Percentiles rank a stretch among this genome's conserved stretches.
These are phyloP conservation scores for Stenodema calcarata DNA, from an alignment of 2,888 invertebrate species.

Conservation along the genomic window DNA sequence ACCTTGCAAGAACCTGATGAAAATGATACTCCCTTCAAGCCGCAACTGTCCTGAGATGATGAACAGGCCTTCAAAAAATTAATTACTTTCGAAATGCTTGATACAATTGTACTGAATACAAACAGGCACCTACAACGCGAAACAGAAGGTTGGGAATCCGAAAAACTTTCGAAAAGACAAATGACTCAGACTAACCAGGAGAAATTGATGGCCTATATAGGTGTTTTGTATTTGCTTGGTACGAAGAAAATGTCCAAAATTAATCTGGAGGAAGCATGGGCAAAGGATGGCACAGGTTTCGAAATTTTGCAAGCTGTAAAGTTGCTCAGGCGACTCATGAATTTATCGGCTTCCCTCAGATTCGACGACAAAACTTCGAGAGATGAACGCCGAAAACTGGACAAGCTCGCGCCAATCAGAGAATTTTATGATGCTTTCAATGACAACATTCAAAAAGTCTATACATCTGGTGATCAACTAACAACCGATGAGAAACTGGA, in stretches of 20 bases:
- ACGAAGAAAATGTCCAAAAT: neutral
- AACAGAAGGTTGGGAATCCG: too few relatives aligned
- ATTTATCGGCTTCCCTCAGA: slow-evolving; percentile 7
- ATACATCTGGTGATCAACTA: too few relatives aligned
- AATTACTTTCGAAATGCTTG: neutral
- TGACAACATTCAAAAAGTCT: slow-evolving; percentile 16
- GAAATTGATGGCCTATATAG: neutral
- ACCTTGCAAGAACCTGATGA: neutral
- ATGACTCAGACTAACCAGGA: neutral
- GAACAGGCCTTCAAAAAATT: neutral
- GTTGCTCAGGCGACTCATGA: slow-evolving; percentile 3
- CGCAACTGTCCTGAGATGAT: neutral
- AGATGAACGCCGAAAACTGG: slow-evolving; percentile 4
- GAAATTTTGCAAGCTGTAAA: neutral
- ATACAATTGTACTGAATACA: too few relatives aligned
- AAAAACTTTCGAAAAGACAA: too few relatives aligned
- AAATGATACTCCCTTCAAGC: neutral
- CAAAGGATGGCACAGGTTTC: neutral
- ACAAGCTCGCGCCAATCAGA: slow-evolving; percentile 44
- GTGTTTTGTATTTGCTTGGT: neutral
- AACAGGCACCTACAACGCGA: too few relatives aligned
- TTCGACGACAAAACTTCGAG: slow-evolving; percentile 40
- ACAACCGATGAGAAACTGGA: too few relatives aligned
- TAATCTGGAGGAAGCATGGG: neutral
- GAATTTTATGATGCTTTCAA: slow-evolving; percentile 43